phyloP scores from a whole-genome alignment of 2,113 vertebrate genomes.

The Archocentrus centrarchus region DNA sequence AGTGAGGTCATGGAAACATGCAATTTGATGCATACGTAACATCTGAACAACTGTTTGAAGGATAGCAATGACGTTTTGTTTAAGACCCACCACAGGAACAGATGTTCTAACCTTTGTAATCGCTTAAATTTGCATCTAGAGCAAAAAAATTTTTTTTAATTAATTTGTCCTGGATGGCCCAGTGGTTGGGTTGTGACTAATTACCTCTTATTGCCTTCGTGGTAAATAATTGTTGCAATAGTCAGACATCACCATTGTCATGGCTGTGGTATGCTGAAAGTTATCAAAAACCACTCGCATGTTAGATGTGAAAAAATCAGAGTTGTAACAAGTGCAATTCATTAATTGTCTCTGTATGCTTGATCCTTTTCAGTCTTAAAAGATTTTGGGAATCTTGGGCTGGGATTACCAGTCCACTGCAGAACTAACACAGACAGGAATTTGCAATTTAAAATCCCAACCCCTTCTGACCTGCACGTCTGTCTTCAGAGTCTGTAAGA shows the following conservation, averaged over 20 bases:
- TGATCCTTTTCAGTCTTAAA: constrained; percentile 10
- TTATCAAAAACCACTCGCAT: neutral
- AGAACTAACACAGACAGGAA: constrained; percentile 11
- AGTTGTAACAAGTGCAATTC: neutral
- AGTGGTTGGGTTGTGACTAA: neutral
- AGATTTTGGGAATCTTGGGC: constrained; percentile 10
- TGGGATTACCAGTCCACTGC: constrained; percentile 5
- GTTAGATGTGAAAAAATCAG: constrained; percentile 4
- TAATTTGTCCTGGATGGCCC: neutral
- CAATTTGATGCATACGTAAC: neutral
- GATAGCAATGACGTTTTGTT: neutral
- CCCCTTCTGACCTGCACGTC: neutral
- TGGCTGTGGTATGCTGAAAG: neutral
- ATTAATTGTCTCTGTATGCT: constrained; percentile 10
- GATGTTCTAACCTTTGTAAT: neutral
- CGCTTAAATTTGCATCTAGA: neutral
- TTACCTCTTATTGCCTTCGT: neutral
- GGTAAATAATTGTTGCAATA: neutral
- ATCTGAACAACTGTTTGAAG: neutral
- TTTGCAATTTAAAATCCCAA: constrained; percentile 15
- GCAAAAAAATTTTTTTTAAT: neutral
- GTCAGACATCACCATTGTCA: neutral
- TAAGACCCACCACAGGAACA: neutral
- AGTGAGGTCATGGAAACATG: neutral
- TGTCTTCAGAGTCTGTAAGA: constrained; percentile 12